Percentiles rank a stretch among this genome's conserved stretches.
Conservation (phyloP, 2,797 vertebrate species). For the Tenualosa ilisha region DNA sequence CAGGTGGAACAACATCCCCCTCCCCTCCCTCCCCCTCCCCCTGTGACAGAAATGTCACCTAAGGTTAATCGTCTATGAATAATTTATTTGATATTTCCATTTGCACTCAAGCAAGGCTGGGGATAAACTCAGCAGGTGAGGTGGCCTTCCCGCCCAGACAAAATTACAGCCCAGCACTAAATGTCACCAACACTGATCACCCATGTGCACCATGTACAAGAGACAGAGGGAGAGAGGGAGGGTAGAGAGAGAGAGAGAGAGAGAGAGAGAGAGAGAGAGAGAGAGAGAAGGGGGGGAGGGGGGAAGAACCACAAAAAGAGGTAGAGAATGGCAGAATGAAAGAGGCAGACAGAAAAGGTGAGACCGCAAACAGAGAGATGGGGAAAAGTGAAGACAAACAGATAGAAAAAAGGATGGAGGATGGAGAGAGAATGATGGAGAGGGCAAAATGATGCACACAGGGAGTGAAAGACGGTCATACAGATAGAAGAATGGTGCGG, state of each 20-base stretch:
- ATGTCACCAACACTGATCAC: conserved; percentile 33
- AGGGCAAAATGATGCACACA: not conserved
- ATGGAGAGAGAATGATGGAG: not conserved
- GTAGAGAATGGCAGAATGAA: no score
- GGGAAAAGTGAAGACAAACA: not conserved
- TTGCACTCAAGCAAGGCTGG: conserved; percentile 23
- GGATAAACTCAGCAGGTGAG: conserved; percentile 40
- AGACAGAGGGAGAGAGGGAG: not conserved
- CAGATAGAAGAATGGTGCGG: not conserved
- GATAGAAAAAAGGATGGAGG: not conserved
- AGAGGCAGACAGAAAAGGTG: not conserved
- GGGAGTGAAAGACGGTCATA: not conserved
- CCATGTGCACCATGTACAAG: not conserved
- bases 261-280: conserved; percentile 4
- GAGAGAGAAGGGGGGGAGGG: not conserved
- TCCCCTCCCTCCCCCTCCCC: not conserved
- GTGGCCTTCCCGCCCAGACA: conserved; percentile 17
- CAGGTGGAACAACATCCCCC: not conserved
- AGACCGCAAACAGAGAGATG: not conserved
- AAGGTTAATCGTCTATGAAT: conserved; percentile 47
- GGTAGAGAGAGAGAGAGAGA: not conserved
- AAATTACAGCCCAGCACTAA: conserved; percentile 30
- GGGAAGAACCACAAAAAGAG: not conserved
- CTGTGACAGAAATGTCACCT: conserved; percentile 43
- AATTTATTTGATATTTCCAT: conserved; percentile 44